A percentile compares a stretch with the other conserved stretches of the same genome.
phyloP scores from a whole-genome alignment of 2,888 invertebrate species.

The Ctenicera cuprea region DNA sequence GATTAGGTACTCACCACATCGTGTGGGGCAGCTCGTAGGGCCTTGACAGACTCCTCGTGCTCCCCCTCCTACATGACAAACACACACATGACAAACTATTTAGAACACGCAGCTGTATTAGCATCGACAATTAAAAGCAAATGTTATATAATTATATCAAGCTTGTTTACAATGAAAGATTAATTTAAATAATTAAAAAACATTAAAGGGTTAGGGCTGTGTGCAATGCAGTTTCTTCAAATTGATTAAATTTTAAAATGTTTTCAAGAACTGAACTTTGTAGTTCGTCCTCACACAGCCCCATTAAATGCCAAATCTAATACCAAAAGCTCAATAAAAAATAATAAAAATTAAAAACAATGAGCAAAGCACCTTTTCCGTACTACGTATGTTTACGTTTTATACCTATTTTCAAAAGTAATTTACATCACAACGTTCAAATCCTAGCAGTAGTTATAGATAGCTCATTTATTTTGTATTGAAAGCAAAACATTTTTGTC shows the following conservation, averaged over 20 bases:
- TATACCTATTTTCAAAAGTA: too few species aligned
- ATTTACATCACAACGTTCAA: too few species aligned
- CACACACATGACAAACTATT: slow-evolving; percentile 48
- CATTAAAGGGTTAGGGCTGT: neutral
- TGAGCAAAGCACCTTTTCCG: too few species aligned
- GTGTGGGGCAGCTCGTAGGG: slow-evolving; percentile 70
- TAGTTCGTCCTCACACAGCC: neutral
- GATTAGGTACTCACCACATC: slow-evolving; percentile 66
- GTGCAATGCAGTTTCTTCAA: too few species aligned
- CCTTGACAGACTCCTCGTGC: slow-evolving; percentile 72
- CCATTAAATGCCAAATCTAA: slow-evolving; percentile 1
- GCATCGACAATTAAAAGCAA: neutral
- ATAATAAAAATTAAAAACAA: too few species aligned
- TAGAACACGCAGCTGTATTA: slow-evolving; percentile 15
- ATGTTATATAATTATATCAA: slow-evolving; percentile 9
- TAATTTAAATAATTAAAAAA: slow-evolving; percentile 6
- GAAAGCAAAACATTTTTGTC: too few species aligned
- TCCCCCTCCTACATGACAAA: slow-evolving; percentile 70
- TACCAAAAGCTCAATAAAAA: too few species aligned
- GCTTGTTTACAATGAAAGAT: slow-evolving; percentile 8
- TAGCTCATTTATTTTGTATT: too few species aligned
- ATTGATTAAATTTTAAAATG: too few species aligned
- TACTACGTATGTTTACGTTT: too few species aligned
- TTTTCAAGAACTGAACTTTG: too few species aligned
- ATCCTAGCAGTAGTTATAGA: too few species aligned